Percentiles rank a stretch among this genome's conserved stretches.
phyloP scores from a whole-genome alignment of 2,888 invertebrate genomes.

The Gnatocerus cornutus region DNA sequence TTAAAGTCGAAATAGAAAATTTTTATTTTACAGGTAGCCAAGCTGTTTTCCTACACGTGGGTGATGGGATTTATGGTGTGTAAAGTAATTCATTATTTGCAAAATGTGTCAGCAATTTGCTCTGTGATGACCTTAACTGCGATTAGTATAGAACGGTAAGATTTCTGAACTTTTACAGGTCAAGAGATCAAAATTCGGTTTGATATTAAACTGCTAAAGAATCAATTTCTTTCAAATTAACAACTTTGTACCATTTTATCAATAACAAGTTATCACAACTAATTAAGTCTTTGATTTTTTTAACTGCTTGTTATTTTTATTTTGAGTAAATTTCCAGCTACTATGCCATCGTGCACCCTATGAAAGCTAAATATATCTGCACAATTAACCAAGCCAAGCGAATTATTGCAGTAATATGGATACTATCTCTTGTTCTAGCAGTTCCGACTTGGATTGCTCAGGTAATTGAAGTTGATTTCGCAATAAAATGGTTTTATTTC shows the following conservation, averaged over 20 bases:
- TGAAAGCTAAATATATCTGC: constrained; percentile 80
- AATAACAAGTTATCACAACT: constrained; percentile 25
- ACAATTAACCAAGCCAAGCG: constrained; percentile 78
- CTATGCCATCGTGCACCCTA: constrained; percentile 82
- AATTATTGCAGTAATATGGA: constrained; percentile 77
- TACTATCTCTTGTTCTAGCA: constrained; percentile 75
- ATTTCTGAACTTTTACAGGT: not conserved
- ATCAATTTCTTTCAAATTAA: constrained; percentile 37
- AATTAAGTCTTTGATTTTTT: constrained; percentile 5
- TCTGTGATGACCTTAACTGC: constrained; percentile 82
- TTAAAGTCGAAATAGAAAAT: not conserved
- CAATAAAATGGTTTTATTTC: not conserved
- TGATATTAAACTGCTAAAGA: constrained; percentile 18
- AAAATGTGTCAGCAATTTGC: constrained; percentile 81
- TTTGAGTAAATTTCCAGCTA: constrained; percentile 72
- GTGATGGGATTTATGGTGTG: constrained; percentile 79
- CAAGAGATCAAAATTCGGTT: not conserved
- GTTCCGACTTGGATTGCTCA: constrained; percentile 77
- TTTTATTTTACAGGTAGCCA: constrained; percentile 74
- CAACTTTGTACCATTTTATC: constrained; percentile 7
- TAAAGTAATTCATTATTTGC: constrained; percentile 81
- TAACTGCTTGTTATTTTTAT: constrained; percentile 2
- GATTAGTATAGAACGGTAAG: constrained; percentile 82
- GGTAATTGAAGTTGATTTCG: constrained; percentile 68
- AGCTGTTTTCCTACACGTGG: constrained; percentile 81